Percentiles rank a stretch among this genome's conserved stretches.
phyloP scores from a whole-genome alignment of 2,113 vertebrate species.

The Pantherophis guttatus region DNA sequence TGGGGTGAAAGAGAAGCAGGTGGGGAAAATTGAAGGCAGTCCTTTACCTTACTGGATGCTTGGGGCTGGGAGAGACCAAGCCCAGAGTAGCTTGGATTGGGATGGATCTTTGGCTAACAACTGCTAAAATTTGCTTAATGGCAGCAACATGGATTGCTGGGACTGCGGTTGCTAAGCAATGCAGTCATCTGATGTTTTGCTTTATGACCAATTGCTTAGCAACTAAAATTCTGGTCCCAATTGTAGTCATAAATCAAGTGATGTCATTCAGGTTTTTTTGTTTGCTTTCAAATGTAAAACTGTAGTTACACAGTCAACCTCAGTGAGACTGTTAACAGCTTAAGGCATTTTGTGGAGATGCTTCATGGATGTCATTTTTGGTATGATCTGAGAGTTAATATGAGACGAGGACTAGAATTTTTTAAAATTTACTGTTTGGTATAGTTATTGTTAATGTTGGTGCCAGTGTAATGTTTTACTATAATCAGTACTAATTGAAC shows the following conservation, averaged over 20 bases:
- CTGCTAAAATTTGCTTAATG: not conserved
- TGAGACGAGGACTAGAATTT: not conserved
- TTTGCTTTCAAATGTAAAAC: not conserved
- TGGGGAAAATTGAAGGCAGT: not conserved
- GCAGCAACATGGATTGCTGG: not conserved
- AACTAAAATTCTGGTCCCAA: not conserved
- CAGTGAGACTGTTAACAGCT: not conserved
- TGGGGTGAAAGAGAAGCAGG: not conserved
- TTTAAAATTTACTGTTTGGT: not conserved
- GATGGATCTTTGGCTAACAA: not conserved
- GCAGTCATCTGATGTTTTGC: not conserved
- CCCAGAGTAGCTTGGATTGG: not conserved
- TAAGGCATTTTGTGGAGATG: not conserved
- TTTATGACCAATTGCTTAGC: not conserved
- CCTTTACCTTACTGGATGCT: not conserved
- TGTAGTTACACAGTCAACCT: not conserved
- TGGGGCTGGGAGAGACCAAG: not conserved
- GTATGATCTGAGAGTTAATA: not conserved
- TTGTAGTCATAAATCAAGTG: not conserved
- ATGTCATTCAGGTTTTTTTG: too few relatives aligned
- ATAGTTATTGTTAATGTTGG: not conserved
- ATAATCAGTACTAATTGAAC: not conserved
- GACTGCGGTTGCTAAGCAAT: not conserved
- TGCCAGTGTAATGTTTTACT: too few relatives aligned
- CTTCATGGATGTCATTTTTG: not conserved